Percentiles rank a stretch among this genome's conserved stretches.
These are phyloP conservation scores for Aepyceros melampus DNA, from an alignment of 2,113 vertebrate genomes.

Conservation along the genomic window DNA sequence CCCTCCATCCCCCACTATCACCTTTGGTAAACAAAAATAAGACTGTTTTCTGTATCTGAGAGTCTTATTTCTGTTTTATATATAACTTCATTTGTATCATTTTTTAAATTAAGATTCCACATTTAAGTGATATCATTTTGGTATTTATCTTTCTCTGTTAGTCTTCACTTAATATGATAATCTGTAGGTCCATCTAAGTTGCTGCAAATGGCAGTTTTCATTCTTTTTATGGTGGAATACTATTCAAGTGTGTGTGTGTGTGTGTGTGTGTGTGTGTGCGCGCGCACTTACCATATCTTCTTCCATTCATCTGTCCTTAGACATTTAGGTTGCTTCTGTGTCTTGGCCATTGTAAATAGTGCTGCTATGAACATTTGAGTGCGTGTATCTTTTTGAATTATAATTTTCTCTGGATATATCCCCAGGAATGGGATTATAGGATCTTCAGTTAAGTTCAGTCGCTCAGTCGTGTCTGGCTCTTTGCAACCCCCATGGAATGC, in stretches of 20 bases:
- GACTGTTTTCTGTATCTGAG: background rate
- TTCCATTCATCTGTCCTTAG: background rate
- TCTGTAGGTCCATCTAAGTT: background rate
- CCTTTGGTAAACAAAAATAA: background rate
- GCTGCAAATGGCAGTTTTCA: background rate
- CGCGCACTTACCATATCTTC: background rate
- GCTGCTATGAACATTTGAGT: background rate
- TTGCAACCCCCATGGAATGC: fast-evolving
- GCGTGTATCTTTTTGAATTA: background rate
- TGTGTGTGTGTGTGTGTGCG: background rate
- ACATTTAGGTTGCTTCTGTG: background rate
- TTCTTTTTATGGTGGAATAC: background rate
- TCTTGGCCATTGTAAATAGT: background rate
- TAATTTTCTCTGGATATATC: background rate
- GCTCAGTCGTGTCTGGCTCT: background rate
- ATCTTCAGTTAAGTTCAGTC: background rate
- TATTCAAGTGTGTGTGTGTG: background rate
- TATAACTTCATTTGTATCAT: background rate
- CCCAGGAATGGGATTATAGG: background rate
- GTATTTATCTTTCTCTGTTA: background rate
- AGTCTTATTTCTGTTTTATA: background rate
- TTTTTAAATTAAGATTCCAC: background rate
- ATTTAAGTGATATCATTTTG: background rate
- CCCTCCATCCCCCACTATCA: background rate
- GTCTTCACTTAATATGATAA: background rate